A percentile compares a stretch with the other conserved stretches of the same genome.
These are phyloP conservation scores for Varecia variegata DNA, from an alignment of 2,797 vertebrate species.

Conservation along the genomic window DNA sequence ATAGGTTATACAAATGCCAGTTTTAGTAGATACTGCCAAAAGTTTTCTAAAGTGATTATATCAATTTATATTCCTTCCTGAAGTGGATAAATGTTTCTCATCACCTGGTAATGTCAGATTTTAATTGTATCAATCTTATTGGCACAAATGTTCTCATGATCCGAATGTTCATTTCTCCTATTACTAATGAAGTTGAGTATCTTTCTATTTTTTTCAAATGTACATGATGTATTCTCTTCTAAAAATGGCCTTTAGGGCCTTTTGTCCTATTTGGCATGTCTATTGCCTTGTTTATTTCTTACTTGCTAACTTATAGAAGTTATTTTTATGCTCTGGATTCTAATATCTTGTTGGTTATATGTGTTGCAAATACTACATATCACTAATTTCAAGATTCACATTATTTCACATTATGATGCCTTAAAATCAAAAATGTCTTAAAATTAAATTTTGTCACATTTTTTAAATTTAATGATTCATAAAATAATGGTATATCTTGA, in stretches of 20 bases:
- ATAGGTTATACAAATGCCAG: background rate
- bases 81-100: background rate
- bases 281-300: background rate
- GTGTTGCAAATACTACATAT: background rate
- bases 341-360: background rate
- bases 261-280: background rate
- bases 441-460: background rate
- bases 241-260: background rate
- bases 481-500: background rate
- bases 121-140: background rate
- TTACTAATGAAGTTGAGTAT: background rate
- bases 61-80: background rate
- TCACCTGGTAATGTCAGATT: background rate
- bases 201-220: background rate
- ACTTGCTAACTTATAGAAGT: background rate
- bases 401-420: background rate
- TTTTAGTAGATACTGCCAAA: background rate
- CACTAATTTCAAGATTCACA: background rate
- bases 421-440: background rate
- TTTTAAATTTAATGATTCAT: background rate
- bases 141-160: background rate
- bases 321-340: background rate
- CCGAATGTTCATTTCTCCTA: background rate
- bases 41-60: background rate
- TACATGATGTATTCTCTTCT: background rate